phyloP scores from a whole-genome alignment of 2,113 vertebrate genomes.

The Pluvialis apricaria region DNA sequence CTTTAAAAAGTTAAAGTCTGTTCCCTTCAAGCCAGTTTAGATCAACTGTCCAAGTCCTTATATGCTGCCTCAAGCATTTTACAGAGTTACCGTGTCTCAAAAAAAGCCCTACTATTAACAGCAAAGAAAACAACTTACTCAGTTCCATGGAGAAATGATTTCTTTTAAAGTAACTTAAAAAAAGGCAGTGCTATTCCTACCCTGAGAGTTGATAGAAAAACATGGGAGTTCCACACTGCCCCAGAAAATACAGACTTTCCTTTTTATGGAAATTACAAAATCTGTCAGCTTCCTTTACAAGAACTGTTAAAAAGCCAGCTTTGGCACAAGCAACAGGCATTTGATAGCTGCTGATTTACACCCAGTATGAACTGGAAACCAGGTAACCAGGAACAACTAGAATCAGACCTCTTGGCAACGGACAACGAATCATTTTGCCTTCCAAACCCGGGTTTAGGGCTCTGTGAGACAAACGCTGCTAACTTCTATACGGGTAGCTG shows the following conservation, averaged over 20 bases:
- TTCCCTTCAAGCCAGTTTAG: not conserved
- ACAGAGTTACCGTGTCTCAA: not conserved
- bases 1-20: not conserved
- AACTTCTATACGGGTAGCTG: not conserved
- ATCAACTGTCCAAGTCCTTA: not conserved
- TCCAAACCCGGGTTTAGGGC: not conserved
- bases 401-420: not conserved
- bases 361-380: slow-evolving; percentile 30
- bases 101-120: not conserved
- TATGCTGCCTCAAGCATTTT: not conserved
- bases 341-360: slow-evolving; percentile 15
- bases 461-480: not conserved
- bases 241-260: slow-evolving; percentile 46
- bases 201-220: not conserved
- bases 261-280: slow-evolving; percentile 53
- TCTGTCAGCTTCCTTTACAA: slow-evolving; percentile 17
- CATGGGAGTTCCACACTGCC: slow-evolving; percentile 2
- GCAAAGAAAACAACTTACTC: slow-evolving; percentile 38
- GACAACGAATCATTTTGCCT: not conserved
- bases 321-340: slow-evolving; percentile 19
- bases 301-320: not conserved
- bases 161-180: slow-evolving; percentile 15
- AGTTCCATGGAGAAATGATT: not conserved
- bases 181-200: not conserved
- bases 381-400: not conserved